Percentiles rank a stretch among this genome's conserved stretches.
Evolutionary conservation across 2,113 vertebrate species (phyloP).

Genomic region (Oncorhynchus keta): DNA sequence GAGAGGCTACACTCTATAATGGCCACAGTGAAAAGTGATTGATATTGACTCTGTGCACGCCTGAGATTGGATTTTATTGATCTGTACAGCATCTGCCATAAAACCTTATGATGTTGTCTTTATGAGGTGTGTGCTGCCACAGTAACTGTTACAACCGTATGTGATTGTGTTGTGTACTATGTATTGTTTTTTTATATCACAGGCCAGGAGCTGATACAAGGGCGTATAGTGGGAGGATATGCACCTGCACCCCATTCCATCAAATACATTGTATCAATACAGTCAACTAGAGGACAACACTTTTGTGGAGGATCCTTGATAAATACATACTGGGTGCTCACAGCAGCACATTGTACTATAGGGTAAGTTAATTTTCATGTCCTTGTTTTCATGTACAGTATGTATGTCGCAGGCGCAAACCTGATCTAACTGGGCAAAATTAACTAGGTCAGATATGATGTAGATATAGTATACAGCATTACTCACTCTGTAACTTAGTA

Average conservation of each 20-base stretch:
- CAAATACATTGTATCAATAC: slow-evolving; percentile 80
- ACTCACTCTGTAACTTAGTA: background rate
- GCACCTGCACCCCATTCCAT: slow-evolving; percentile 70
- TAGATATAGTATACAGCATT: background rate
- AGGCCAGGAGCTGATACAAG: slow-evolving; percentile 48
- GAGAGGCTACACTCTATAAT: background rate
- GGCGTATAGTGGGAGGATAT: slow-evolving; percentile 77
- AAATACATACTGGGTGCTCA: slow-evolving; percentile 82
- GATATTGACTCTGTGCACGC: background rate
- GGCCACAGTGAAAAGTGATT: background rate
- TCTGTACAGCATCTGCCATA: slow-evolving; percentile 20
- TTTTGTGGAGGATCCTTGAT: slow-evolving; percentile 84
- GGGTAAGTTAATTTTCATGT: slow-evolving; percentile 65
- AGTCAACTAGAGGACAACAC: slow-evolving; percentile 70
- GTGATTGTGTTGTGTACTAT: background rate
- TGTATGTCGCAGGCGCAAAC: background rate
- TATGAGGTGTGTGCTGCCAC: slow-evolving; percentile 8
- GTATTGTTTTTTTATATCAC: slow-evolving; percentile 22
- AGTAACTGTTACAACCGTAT: background rate
- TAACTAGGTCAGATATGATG: background rate
- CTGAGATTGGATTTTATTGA: slow-evolving; percentile 27
- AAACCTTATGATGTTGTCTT: slow-evolving; percentile 25
- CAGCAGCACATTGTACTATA: slow-evolving; percentile 84
- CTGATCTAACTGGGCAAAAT: background rate
- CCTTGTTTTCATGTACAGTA: too few relatives aligned